Conservation (phyloP, 1,140 invertebrate species). For the Ephestia elutella region DNA sequence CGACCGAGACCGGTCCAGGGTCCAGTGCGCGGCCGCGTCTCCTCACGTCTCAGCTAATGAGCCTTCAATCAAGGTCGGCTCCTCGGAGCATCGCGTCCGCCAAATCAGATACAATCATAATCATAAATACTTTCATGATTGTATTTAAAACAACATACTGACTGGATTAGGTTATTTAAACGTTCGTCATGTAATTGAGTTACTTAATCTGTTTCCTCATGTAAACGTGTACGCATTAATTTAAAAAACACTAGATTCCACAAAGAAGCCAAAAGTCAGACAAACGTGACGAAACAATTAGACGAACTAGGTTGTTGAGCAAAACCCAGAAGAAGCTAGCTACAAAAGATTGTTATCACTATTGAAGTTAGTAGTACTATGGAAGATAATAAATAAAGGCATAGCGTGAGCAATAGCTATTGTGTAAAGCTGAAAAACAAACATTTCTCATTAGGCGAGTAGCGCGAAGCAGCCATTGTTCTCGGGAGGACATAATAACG, state of each 20-base stretch:
- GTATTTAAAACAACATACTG: not conserved
- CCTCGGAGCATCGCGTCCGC: constrained; percentile 27
- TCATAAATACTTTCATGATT: not conserved
- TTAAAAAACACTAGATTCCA: not conserved
- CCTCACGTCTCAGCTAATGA: constrained; percentile 46
- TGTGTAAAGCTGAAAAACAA: constrained; percentile 68
- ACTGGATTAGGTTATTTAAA: not conserved
- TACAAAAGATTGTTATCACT: constrained; percentile 35
- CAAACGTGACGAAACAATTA: not conserved
- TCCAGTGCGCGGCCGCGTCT: constrained; percentile 22
- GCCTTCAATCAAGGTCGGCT: constrained; percentile 70
- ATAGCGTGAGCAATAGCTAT: constrained; percentile 54
- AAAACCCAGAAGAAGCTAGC: constrained; percentile 13
- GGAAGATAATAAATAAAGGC: constrained; percentile 56
- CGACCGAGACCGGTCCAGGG: constrained; percentile 52
- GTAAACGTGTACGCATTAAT: too few relatives aligned
- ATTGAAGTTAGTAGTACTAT: constrained; percentile 38
- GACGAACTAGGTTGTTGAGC: not conserved
- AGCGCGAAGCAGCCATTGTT: constrained; percentile 65
- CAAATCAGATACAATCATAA: constrained; percentile 34
- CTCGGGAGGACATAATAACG: constrained; percentile 61
- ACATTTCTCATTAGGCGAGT: constrained; percentile 70
- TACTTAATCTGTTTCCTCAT: too few relatives aligned
- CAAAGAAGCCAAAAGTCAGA: not conserved
- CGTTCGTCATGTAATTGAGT: not conserved